These are phyloP conservation scores for Diachrysia chrysitis DNA, from an alignment of 2,888 invertebrate species.

Conservation along the genomic window DNA sequence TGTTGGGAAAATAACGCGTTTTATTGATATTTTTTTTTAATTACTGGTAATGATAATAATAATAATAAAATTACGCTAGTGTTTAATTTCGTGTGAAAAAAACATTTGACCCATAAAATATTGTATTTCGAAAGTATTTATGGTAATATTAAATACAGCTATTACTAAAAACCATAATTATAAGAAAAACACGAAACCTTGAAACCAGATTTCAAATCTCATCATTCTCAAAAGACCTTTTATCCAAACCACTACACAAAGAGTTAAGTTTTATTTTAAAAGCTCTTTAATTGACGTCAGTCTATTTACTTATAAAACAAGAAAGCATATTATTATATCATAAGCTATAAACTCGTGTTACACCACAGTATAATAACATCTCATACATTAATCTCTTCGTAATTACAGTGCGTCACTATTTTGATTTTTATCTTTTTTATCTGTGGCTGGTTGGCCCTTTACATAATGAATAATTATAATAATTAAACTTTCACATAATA, in stretches of 20 bases:
- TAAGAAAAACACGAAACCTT: too few relatives aligned
- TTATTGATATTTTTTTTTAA: conserved; percentile 9
- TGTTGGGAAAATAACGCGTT: not conserved
- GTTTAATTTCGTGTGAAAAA: not conserved
- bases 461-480: not conserved
- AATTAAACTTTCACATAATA: not conserved
- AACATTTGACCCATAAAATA: too few relatives aligned
- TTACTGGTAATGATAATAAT: not conserved
- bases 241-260: too few relatives aligned
- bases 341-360: conserved; percentile 7
- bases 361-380: conserved; percentile 17
- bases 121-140: too few relatives aligned
- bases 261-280: not conserved
- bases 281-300: not conserved
- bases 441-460: conserved; percentile 8
- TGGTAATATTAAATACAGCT: too few relatives aligned
- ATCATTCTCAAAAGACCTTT: too few relatives aligned
- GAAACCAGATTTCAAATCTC: too few relatives aligned
- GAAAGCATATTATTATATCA: conserved; percentile 20
- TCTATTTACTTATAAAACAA: not conserved
- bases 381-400: conserved; percentile 18
- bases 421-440: conserved; percentile 23
- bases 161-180: too few relatives aligned
- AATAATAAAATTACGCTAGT: not conserved
- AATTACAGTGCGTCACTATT: conserved; percentile 30